Evolutionary conservation across 2,113 vertebrate species (phyloP).

Genomic region (Hemiprocne comata): DNA sequence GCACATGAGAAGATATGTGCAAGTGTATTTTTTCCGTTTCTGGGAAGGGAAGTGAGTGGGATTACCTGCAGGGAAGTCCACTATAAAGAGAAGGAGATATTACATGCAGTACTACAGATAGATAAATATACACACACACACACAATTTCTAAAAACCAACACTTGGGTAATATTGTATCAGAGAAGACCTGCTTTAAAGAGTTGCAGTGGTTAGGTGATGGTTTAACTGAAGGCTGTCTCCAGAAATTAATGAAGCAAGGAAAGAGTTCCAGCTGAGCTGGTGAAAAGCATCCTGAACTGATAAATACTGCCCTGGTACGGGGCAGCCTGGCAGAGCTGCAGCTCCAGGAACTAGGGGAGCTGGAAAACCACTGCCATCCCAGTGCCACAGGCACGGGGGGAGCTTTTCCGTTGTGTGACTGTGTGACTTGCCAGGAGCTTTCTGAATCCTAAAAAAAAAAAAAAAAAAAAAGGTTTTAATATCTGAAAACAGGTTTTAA

Average conservation of each 20-base stretch:
- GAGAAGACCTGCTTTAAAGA: background rate
- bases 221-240: background rate
- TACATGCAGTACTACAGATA: background rate
- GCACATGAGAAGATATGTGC: fast-evolving
- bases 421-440: background rate
- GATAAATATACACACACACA: too few relatives aligned
- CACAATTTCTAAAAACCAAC: background rate
- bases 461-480: background rate
- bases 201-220: background rate
- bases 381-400: fast-evolving
- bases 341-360: background rate
- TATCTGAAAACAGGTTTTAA: background rate
- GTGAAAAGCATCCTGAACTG: background rate
- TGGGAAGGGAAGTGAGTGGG: background rate
- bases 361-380: background rate
- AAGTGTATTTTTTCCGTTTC: background rate
- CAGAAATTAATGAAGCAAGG: background rate
- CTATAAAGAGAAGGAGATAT: background rate
- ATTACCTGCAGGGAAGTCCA: background rate
- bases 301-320: background rate
- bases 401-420: background rate
- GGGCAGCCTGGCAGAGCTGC: background rate
- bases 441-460: background rate
- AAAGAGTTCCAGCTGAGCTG: background rate
- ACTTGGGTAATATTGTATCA: background rate